Evolutionary conservation across 2,113 vertebrate species (phyloP).

Genomic region (Vulpes vulpes): DNA sequence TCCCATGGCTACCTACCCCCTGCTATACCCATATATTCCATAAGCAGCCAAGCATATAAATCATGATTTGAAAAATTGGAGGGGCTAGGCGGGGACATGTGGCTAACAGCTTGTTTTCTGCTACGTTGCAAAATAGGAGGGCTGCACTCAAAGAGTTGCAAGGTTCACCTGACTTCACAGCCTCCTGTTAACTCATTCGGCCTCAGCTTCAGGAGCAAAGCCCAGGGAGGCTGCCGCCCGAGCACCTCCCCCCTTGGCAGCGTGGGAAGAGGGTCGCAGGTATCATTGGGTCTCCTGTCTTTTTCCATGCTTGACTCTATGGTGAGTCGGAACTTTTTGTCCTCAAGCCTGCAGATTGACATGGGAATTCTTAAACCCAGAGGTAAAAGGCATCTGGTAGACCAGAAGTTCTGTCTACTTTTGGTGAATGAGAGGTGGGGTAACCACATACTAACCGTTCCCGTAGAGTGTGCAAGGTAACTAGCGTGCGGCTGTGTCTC

Average conservation of each 20-base stretch:
- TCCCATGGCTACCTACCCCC: background rate
- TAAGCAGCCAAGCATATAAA: constrained; percentile 49
- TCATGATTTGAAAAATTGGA: constrained; percentile 60
- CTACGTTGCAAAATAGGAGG: constrained; percentile 66
- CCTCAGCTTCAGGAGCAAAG: constrained; percentile 38
- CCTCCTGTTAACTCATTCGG: background rate
- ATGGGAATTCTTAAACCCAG: background rate
- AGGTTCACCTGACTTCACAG: constrained; percentile 68
- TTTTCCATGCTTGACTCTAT: background rate
- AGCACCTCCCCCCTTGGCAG: background rate
- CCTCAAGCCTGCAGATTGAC: background rate
- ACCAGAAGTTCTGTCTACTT: background rate
- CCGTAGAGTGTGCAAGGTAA: background rate
- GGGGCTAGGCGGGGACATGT: constrained; percentile 47
- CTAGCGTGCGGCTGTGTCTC: fast-evolving
- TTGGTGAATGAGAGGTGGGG: background rate
- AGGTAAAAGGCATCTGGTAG: background rate
- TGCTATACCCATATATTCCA: background rate
- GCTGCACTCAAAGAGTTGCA: background rate
- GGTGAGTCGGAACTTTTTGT: background rate
- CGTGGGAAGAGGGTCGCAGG: background rate
- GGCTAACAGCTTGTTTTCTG: constrained; percentile 75
- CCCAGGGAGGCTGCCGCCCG: background rate
- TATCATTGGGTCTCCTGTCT: background rate
- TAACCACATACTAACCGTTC: background rate